These are phyloP conservation scores for Nycticryphes semicollaris DNA, from an alignment of 2,113 vertebrate species.

Conservation along the genomic window DNA sequence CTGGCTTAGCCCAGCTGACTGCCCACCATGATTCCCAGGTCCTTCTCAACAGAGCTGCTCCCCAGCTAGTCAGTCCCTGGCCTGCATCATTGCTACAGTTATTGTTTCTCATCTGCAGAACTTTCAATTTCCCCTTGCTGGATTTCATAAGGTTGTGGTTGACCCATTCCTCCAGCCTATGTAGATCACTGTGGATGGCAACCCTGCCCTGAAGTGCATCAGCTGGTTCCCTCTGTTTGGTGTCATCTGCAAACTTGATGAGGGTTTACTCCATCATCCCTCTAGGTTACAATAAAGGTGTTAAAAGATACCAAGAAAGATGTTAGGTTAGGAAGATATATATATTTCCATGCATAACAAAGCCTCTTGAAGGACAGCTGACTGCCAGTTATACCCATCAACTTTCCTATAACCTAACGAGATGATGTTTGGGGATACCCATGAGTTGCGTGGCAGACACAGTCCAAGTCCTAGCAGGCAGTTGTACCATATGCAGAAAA, in stretches of 20 bases:
- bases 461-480: not conserved
- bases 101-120: not conserved
- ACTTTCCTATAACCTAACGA: not conserved
- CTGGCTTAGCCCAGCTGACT: not conserved
- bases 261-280: not conserved
- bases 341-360: not conserved
- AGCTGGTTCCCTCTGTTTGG: not conserved
- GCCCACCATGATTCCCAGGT: not conserved
- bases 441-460: not conserved
- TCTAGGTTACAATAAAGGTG: not conserved
- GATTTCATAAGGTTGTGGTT: not conserved
- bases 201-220: not conserved
- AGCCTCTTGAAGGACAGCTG: not conserved
- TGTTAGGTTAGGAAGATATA: not conserved
- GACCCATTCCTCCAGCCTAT: not conserved
- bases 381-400: not conserved
- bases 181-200: not conserved
- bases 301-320: not conserved
- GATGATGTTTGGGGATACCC: accelerated
- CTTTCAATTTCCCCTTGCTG: not conserved
- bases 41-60: not conserved
- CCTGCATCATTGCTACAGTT: not conserved
- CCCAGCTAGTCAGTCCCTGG: not conserved
- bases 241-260: not conserved
- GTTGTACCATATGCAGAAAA: not conserved